A percentile compares a stretch with the other conserved stretches of the same genome.
Evolutionary conservation across 64 coral and sea anemone species (phyloP).

Genomic region (Stichodactyla helianthus): DNA sequence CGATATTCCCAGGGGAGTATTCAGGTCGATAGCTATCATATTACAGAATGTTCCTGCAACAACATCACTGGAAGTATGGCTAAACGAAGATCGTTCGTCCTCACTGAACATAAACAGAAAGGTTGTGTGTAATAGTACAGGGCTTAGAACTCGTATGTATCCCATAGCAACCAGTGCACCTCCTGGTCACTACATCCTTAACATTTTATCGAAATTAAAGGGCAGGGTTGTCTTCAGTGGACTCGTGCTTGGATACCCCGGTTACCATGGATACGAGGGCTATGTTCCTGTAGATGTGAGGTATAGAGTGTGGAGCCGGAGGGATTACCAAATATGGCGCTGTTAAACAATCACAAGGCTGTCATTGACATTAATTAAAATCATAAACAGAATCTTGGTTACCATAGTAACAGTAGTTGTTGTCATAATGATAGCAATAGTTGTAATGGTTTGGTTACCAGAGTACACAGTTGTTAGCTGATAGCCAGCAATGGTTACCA

Average conservation of each 20-base stretch:
- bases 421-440: too few species aligned
- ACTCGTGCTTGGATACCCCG: constrained; percentile 12
- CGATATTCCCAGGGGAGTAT: not conserved
- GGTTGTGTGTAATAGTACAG: not conserved
- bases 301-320: not conserved
- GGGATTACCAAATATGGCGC: not conserved
- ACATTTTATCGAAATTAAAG: not conserved
- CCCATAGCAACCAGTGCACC: not conserved
- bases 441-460: too few species aligned
- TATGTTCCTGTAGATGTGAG: not conserved
- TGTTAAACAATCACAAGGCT: too few species aligned
- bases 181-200: constrained; percentile 2
- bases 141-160: not conserved
- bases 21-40: not conserved
- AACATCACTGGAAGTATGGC: not conserved
- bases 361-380: too few species aligned
- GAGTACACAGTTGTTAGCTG: too few species aligned
- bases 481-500: too few species aligned
- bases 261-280: constrained; percentile 10
- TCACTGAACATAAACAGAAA: not conserved
- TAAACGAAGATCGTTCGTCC: not conserved
- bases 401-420: too few species aligned
- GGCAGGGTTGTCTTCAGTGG: constrained; percentile 1
- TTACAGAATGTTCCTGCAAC: not conserved
- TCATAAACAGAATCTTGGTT: too few species aligned